Evolutionary conservation across 2,888 invertebrate species (phyloP), one percentile per base, ranked within the genome.

Genomic region (Altica lythri): DNA sequence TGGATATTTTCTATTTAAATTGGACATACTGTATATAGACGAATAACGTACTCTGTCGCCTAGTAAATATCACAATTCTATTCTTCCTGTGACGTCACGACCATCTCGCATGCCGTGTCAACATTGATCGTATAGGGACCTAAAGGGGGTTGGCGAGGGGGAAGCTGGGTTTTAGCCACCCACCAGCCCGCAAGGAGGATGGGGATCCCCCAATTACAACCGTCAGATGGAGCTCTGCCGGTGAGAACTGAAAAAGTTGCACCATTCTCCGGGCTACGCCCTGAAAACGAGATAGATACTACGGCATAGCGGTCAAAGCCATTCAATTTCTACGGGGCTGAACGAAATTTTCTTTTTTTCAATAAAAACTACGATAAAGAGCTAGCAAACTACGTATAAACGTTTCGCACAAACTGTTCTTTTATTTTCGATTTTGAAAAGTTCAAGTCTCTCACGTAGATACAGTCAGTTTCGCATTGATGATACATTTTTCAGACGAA

Each of bases 91-190:
- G 59, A 59, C 59, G 59, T 54, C 59, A 57, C 53, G 45, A 57
- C 65, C 60, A 69, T 69, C 70, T 72, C 69, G 74, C 72, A 72
- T 73, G 71, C 69, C 72, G 72, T 73, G 73, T 75, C 73, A 74
- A 75, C 75, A 75, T 75, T 75, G 75, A 75, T 69, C 69, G 68
- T 49, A 49, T 49, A 49, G 49, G 49, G 49, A 42, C 65, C 63
- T 57, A 59, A 58, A 64, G 64, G 67, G 69, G 75, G 76, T 72
- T 73, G 70, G 72, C 66, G 4, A 40, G 40, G 25, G 18, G 64
- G 64, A 63, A 67, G 67, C 63, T 64, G 66, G 66, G 53, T 60
- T 65, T 58, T 65, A 60, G 63, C 64, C 60, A 55, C 66, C n/a
- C 68, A 55, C 64, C 59, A 60, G 51, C 37, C 58, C 65, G 60